Conservation (phyloP, 2,888 invertebrate species). For the Poecilobothrus nobilitatus region DNA sequence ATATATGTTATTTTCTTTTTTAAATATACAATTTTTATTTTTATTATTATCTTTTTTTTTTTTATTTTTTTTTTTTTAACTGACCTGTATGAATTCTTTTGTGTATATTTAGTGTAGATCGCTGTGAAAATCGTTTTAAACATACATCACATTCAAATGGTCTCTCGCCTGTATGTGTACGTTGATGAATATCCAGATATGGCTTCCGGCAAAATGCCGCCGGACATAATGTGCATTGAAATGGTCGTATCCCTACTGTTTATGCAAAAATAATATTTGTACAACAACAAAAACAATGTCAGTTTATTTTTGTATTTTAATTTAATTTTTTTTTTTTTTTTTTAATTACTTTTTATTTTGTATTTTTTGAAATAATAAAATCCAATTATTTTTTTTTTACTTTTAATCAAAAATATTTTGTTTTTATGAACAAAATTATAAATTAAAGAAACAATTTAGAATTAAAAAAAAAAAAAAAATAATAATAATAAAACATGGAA, state of each 20-base stretch:
- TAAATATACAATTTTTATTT: no score
- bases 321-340: conserved; percentile 5
- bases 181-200: conserved; percentile 57
- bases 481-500: not conserved
- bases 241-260: conserved; percentile 40
- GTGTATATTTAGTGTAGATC: conserved; percentile 73
- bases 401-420: conserved; percentile 2
- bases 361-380: not conserved
- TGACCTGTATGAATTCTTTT: conserved; percentile 64
- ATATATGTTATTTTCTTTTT: no score
- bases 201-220: conserved; percentile 55
- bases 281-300: conserved; percentile 12
- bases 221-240: conserved; percentile 51
- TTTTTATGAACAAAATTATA: conserved; percentile 12
- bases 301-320: conserved; percentile 1
- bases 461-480: conserved; percentile 1
- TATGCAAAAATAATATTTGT: conserved; percentile 16
- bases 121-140: conserved; percentile 70
- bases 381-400: not conserved
- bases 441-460: conserved; percentile 5
- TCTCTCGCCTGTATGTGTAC: conserved; percentile 51
- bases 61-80: conserved; percentile 15
- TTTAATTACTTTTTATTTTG: not conserved
- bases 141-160: conserved; percentile 65
- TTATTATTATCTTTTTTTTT: not conserved